Evolutionary conservation across 2,888 invertebrate species (phyloP).

Genomic region (Danaus chrysippus): DNA sequence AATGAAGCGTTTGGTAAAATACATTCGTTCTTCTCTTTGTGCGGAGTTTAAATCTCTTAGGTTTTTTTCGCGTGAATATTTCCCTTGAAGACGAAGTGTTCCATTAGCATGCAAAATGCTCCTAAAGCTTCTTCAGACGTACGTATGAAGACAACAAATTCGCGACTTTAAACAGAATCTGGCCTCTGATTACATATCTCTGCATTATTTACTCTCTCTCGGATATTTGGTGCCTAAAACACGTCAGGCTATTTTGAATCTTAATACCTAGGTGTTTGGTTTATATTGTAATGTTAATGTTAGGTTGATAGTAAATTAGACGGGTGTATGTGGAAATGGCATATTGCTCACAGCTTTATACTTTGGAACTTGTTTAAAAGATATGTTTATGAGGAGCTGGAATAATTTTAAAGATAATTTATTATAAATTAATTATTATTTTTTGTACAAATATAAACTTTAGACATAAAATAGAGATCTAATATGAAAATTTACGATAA

Average conservation of each 20-base stretch:
- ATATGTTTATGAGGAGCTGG: slow-evolving; percentile 7
- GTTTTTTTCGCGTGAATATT: no score
- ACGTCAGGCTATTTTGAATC: background rate
- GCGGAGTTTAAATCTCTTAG: no score
- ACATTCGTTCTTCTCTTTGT: background rate
- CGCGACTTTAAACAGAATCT: slow-evolving; percentile 30
- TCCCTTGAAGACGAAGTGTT: background rate
- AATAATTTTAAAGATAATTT: background rate
- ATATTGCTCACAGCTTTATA: slow-evolving; percentile 24
- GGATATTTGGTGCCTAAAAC: background rate
- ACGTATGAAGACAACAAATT: slow-evolving; percentile 22
- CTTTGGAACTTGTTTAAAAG: slow-evolving; percentile 21
- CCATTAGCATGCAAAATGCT: background rate
- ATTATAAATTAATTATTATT: no score
- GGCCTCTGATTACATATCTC: slow-evolving; percentile 30
- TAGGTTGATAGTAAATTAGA: slow-evolving; percentile 13
- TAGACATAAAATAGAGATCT: no score
- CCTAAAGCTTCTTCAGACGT: slow-evolving; percentile 21
- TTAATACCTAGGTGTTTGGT: slow-evolving; percentile 1
- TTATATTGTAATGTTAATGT: slow-evolving; percentile 8
- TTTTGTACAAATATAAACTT: no score
- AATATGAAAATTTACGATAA: no score
- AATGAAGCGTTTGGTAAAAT: background rate
- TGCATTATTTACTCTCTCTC: slow-evolving; percentile 23
- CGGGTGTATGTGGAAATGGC: slow-evolving; percentile 20